Conservation (phyloP, 2,113 vertebrate genomes). For the Poeciliopsis prolifica region DNA sequence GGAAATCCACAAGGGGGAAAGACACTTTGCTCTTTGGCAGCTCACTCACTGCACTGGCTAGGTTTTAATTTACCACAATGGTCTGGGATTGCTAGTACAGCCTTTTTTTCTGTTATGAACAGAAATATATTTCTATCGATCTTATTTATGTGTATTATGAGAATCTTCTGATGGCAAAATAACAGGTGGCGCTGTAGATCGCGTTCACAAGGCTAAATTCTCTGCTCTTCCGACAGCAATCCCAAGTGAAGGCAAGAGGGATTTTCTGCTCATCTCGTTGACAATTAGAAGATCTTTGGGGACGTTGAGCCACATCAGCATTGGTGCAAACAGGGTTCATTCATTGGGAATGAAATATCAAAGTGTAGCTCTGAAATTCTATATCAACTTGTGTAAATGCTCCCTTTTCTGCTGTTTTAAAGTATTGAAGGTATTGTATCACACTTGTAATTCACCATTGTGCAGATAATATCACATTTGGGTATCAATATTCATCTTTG, state of each 20-base stretch:
- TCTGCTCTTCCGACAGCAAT: neutral
- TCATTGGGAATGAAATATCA: neutral
- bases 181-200: neutral
- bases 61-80: conserved; percentile 1
- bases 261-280: neutral
- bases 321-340: neutral
- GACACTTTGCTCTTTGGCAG: neutral
- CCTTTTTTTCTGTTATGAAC: conserved; percentile 17
- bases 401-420: neutral
- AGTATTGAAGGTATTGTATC: too few species aligned
- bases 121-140: conserved; percentile 8
- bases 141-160: neutral
- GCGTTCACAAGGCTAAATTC: neutral
- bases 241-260: neutral
- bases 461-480: neutral
- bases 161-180: neutral
- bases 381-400: neutral
- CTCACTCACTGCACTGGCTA: conserved; percentile 1
- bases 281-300: conserved; percentile 8
- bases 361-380: neutral
- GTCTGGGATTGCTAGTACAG: neutral
- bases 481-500: too few species aligned
- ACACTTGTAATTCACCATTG: neutral
- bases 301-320: conserved; percentile 3
- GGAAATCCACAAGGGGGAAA: conserved; percentile 16